Evolutionary conservation across 2,797 vertebrate species (phyloP).

Genomic region (Huso huso): DNA sequence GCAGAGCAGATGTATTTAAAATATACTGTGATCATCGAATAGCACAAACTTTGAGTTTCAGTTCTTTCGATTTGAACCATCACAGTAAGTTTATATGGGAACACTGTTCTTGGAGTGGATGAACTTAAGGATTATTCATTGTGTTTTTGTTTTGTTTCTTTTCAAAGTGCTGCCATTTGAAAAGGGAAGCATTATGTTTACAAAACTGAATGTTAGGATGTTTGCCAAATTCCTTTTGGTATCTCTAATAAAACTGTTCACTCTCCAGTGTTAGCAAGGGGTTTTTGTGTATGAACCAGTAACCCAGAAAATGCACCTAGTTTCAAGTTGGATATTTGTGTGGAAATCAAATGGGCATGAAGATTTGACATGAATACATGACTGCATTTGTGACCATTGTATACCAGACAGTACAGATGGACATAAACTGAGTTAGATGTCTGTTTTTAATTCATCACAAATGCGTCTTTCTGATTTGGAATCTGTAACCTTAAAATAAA

Average conservation of each 20-base stretch:
- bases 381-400: no score
- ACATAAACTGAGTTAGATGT: no score
- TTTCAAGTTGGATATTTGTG: background rate
- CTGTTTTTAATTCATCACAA: no score
- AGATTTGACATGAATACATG: no score
- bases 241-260: constrained; percentile 47
- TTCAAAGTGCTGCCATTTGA: constrained; percentile 54
- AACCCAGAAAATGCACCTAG: constrained; percentile 33
- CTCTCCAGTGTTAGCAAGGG: constrained; percentile 50
- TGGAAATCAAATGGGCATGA: no score
- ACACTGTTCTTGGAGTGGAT: constrained; percentile 50
- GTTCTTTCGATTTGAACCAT: constrained; percentile 34
- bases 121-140: constrained; percentile 46
- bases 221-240: constrained; percentile 71
- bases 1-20: constrained; percentile 58
- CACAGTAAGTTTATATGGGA: constrained; percentile 50
- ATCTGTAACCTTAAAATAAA: no score
- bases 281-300: constrained; percentile 29
- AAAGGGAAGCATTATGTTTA: constrained; percentile 83
- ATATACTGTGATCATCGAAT: constrained; percentile 57
- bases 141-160: constrained; percentile 54
- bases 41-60: constrained; percentile 59
- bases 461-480: no score
- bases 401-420: no score
- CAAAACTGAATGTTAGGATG: constrained; percentile 66